Evolutionary conservation across 2,888 invertebrate species (phyloP).

Genomic region (Belgica antarctica): DNA sequence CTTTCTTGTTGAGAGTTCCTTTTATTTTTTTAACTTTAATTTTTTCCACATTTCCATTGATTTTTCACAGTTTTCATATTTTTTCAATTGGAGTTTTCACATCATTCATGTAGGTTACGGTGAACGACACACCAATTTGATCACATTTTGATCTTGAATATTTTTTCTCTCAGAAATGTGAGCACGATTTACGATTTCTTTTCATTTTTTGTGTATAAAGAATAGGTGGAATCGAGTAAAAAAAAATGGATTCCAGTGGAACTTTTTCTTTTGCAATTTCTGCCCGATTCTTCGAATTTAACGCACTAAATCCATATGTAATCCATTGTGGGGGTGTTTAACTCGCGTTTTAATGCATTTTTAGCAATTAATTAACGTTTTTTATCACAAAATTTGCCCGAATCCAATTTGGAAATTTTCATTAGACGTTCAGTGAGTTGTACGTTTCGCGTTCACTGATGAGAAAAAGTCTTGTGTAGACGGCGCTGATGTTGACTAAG

Average conservation of each 20-base stretch:
- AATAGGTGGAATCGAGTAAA: constrained; percentile 41
- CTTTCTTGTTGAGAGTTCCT: not conserved
- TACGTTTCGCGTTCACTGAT: constrained; percentile 38
- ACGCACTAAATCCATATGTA: constrained; percentile 38
- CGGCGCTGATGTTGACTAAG: too few species aligned
- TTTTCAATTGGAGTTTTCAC: not conserved
- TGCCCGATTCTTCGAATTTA: constrained; percentile 10
- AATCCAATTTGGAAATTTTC: constrained; percentile 33
- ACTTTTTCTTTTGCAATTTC: constrained; percentile 38
- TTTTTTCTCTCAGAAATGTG: not conserved
- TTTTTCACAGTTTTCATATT: constrained; percentile 31
- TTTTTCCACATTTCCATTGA: constrained; percentile 43
- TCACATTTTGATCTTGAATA: constrained; percentile 6
- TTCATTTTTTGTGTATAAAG: constrained; percentile 30
- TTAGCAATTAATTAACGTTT: constrained; percentile 38
- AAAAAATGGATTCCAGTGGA: constrained; percentile 42
- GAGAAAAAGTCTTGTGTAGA: not conserved
- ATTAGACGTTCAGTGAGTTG: constrained; percentile 36
- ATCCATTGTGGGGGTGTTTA: constrained; percentile 35
- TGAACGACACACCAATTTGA: not conserved
- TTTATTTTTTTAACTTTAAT: constrained; percentile 39
- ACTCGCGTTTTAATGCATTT: constrained; percentile 39
- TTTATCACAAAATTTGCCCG: constrained; percentile 38
- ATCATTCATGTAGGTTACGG: not conserved
- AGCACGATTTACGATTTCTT: constrained; percentile 41